Evolutionary conservation across 2,797 vertebrate species (phyloP).

Genomic region (Apogon hyalosoma): DNA sequence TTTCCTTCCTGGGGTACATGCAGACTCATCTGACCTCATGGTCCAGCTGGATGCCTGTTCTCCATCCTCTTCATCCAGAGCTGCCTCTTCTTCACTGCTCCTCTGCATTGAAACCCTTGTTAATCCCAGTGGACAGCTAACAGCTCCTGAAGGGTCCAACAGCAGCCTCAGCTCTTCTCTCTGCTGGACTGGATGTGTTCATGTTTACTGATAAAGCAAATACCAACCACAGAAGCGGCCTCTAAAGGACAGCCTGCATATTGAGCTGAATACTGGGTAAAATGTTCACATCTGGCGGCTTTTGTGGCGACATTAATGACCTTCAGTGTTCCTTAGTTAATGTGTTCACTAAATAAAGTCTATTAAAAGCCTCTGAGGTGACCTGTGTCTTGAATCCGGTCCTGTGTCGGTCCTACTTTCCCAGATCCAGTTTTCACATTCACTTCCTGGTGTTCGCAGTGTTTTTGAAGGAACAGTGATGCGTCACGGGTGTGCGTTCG

Average conservation of each 20-base stretch:
- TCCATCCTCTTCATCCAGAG: conserved; percentile 46
- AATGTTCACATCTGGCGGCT: not conserved
- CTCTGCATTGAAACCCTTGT: conserved; percentile 50
- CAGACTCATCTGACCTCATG: conserved; percentile 24
- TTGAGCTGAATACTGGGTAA: not conserved
- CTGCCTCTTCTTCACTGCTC: conserved; percentile 22
- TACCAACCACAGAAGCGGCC: not conserved
- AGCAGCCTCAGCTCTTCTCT: not conserved
- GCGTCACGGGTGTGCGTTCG: conserved; percentile 19
- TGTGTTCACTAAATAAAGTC: not conserved
- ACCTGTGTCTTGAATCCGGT: not conserved
- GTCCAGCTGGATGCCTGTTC: conserved; percentile 11
- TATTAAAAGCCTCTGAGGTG: not conserved
- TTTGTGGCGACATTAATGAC: no score
- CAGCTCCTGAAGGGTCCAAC: not conserved
- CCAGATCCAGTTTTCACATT: not conserved
- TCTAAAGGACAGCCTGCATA: not conserved
- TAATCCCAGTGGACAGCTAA: not conserved
- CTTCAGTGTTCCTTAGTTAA: not conserved
- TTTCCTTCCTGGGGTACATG: not conserved
- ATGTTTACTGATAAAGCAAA: not conserved
- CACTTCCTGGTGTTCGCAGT: conserved; percentile 51
- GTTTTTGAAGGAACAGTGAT: conserved; percentile 51
- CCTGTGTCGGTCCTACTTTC: not conserved
- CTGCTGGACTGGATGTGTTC: not conserved